phyloP scores from a whole-genome alignment of 1,140 invertebrate genomes.

The Drosophila auraria region DNA sequence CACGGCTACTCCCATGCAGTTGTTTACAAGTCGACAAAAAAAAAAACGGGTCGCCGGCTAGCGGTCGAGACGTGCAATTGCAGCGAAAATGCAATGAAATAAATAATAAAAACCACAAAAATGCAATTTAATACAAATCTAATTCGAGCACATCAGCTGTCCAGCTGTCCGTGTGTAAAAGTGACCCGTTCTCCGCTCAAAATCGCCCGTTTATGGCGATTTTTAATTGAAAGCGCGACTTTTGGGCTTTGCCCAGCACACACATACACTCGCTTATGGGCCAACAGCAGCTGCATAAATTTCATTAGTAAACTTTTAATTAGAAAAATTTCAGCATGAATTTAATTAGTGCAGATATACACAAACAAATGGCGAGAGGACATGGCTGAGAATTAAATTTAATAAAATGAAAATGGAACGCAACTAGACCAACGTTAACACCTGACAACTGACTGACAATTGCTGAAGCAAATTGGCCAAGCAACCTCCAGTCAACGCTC shows the following conservation, averaged over 20 bases:
- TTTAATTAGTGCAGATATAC: conserved; percentile 68
- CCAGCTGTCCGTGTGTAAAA: conserved; percentile 48
- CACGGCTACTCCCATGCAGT: conserved; percentile 12
- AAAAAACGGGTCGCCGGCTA: conserved; percentile 2
- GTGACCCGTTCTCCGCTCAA: neutral
- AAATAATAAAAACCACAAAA: conserved; percentile 65
- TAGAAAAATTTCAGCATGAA: conserved; percentile 73
- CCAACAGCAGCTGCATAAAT: conserved; percentile 69
- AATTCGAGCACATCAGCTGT: conserved; percentile 51
- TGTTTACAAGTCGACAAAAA: conserved; percentile 23
- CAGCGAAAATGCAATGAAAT: conserved; percentile 47
- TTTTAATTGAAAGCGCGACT: conserved; percentile 75
- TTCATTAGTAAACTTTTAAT: conserved; percentile 77
- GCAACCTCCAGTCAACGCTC: no score
- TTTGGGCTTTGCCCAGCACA: conserved; percentile 58
- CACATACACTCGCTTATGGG: conserved; percentile 4
- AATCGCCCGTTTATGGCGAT: conserved; percentile 50
- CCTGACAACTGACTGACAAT: conserved; percentile 58
- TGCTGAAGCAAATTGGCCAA: conserved; percentile 1
- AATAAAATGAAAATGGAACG: conserved; percentile 50
- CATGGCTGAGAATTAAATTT: conserved; percentile 54
- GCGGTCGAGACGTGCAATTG: conserved; percentile 18
- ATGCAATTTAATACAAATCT: conserved; percentile 74
- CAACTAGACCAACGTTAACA: conserved; percentile 41
- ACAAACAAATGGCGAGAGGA: conserved; percentile 14